A percentile compares a stretch with the other conserved stretches of the same genome.
phyloP scores from a whole-genome alignment of 2,797 vertebrate genomes.

The Clarias laeviceps region DNA sequence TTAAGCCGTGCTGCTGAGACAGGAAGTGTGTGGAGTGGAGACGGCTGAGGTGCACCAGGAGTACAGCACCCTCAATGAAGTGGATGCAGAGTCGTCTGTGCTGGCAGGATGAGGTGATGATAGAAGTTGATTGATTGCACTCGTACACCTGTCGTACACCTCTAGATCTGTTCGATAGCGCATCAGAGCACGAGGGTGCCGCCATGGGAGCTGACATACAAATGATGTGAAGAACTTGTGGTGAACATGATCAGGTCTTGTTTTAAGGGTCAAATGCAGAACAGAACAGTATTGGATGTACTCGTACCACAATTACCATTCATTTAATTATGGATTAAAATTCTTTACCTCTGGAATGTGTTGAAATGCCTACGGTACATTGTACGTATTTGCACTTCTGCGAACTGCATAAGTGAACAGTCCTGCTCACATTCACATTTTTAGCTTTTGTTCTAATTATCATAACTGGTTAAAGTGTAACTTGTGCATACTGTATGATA shows the following conservation, averaged over 20 bases:
- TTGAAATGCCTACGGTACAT: background rate
- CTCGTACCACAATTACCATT: background rate
- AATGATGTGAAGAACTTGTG: background rate
- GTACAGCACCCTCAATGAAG: slow-evolving; percentile 24
- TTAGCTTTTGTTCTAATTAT: slow-evolving; percentile 14
- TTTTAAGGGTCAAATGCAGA: background rate
- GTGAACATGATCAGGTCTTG: slow-evolving; percentile 2
- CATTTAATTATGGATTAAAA: background rate
- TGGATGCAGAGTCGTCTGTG: slow-evolving; percentile 4
- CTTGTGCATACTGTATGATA: background rate
- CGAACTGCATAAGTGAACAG: background rate
- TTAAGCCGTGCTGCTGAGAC: slow-evolving; percentile 31
- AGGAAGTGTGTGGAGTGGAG: slow-evolving; percentile 40
- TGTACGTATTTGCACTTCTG: background rate
- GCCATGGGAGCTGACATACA: slow-evolving; percentile 3
- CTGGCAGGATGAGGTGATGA: slow-evolving; percentile 53
- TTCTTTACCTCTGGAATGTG: slow-evolving; percentile 18
- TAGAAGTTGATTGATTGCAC: slow-evolving; percentile 63
- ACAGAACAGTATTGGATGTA: background rate
- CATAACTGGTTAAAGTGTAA: slow-evolving; percentile 14
- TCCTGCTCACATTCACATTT: background rate
- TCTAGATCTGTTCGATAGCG: slow-evolving; percentile 19
- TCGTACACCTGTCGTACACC: slow-evolving; percentile 52
- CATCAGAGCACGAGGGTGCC: slow-evolving; percentile 5
- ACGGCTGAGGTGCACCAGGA: slow-evolving; percentile 47